phyloP scores from a whole-genome alignment of 2,113 vertebrate genomes.

The Bubo bubo region DNA sequence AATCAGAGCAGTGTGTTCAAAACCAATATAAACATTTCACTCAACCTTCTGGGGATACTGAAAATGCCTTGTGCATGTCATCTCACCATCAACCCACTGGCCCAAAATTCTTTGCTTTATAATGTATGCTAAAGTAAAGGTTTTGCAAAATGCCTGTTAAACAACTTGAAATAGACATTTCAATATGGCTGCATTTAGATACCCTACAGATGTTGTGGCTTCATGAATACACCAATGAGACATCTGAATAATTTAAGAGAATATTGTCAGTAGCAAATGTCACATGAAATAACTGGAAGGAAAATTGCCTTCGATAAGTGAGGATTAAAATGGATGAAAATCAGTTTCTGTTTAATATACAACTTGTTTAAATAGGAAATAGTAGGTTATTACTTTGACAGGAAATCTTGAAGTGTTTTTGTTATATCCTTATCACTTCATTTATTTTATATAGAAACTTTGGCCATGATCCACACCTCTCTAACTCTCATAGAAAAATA shows the following conservation, averaged over 20 bases:
- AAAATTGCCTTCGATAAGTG: slow-evolving; percentile 41
- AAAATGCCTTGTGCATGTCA: background rate
- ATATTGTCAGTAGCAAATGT: slow-evolving; percentile 55
- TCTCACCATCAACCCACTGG: background rate
- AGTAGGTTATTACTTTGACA: background rate
- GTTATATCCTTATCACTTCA: background rate
- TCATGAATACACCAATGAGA: slow-evolving; percentile 13
- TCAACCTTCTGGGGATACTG: background rate
- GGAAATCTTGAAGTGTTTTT: background rate
- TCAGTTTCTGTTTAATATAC: background rate
- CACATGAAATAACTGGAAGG: background rate
- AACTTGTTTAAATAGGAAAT: background rate
- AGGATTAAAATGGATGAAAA: slow-evolving; percentile 25
- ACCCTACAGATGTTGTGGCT: slow-evolving; percentile 3
- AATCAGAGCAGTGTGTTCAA: background rate
- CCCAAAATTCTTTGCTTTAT: background rate
- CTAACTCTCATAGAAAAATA: background rate
- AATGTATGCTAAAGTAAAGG: background rate
- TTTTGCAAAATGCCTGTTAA: background rate
- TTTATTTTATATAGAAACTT: slow-evolving; percentile 11
- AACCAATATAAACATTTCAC: background rate
- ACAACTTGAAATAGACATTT: background rate
- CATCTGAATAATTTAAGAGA: slow-evolving; percentile 70
- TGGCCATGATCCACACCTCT: background rate
- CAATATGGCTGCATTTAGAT: slow-evolving; percentile 2